Evolutionary conservation across 2,888 invertebrate genomes (phyloP).

Genomic region (Dusona sp.): DNA sequence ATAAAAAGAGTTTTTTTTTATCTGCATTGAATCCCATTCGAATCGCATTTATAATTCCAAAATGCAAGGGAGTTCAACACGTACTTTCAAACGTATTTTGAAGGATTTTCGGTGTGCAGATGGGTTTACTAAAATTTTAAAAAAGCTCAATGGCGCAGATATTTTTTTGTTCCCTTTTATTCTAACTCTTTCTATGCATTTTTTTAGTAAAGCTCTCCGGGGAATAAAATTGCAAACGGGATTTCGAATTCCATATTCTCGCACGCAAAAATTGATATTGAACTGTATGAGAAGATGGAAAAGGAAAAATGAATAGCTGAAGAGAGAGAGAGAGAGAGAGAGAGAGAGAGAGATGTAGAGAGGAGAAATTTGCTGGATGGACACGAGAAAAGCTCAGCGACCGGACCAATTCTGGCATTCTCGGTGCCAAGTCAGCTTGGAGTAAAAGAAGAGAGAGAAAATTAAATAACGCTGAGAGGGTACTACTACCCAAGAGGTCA

Average conservation of each 20-base stretch:
- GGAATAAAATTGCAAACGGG: constrained; percentile 42
- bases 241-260: constrained; percentile 55
- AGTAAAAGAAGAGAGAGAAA: constrained; percentile 69
- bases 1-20: too few relatives aligned
- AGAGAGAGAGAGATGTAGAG: not conserved
- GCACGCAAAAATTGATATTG: constrained; percentile 25
- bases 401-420: constrained; percentile 73
- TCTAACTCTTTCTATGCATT: not conserved
- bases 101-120: not conserved
- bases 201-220: constrained; percentile 31
- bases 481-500: constrained; percentile 35
- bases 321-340: not conserved
- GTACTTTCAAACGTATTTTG: not conserved
- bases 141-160: constrained; percentile 20
- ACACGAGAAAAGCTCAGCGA: constrained; percentile 34
- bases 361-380: constrained; percentile 26
- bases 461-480: constrained; percentile 78
- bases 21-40: not conserved
- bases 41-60: not conserved
- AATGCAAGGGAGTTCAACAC: not conserved
- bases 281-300: constrained; percentile 3
- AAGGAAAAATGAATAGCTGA: not conserved
- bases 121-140: constrained; percentile 6
- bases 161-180: constrained; percentile 7
- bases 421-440: constrained; percentile 77